A percentile compares a stretch with the other conserved stretches of the same genome.
These are phyloP conservation scores for Myiotriccus ornatus DNA, from an alignment of 2,797 vertebrate genomes.

Conservation along the genomic window DNA sequence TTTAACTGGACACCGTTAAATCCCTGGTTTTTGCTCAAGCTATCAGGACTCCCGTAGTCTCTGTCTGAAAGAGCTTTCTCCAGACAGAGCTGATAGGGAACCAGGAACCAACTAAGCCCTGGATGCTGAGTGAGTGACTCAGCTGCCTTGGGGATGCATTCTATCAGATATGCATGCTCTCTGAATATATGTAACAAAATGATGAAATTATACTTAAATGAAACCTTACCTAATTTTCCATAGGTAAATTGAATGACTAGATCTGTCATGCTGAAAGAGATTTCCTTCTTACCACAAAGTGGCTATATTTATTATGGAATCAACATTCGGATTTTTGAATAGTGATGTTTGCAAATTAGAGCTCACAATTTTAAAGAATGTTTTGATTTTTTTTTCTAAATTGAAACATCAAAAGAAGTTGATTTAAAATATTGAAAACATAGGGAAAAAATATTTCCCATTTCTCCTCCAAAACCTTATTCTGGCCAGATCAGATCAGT, in stretches of 20 bases:
- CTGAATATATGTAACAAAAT: not conserved
- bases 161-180: not conserved
- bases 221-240: not conserved
- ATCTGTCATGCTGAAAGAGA: not conserved
- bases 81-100: not conserved
- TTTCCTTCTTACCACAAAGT: not conserved
- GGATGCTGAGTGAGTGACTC: not conserved
- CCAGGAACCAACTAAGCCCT: not conserved
- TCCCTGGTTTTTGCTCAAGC: not conserved
- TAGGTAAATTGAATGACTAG: not conserved
- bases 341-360: not conserved
- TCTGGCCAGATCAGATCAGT: not conserved
- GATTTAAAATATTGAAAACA: not conserved
- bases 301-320: not conserved
- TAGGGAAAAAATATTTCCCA: not conserved
- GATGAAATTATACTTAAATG: not conserved
- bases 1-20: not conserved
- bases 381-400: not conserved
- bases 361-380: not conserved
- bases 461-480: not conserved
- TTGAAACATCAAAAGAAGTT: not conserved
- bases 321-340: not conserved
- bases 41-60: not conserved
- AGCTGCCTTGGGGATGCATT: fast-evolving
- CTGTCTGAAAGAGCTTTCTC: not conserved